Evolutionary conservation across 2,113 vertebrate genomes (phyloP).

Genomic region (Brachyhypopomus occidentalis): DNA sequence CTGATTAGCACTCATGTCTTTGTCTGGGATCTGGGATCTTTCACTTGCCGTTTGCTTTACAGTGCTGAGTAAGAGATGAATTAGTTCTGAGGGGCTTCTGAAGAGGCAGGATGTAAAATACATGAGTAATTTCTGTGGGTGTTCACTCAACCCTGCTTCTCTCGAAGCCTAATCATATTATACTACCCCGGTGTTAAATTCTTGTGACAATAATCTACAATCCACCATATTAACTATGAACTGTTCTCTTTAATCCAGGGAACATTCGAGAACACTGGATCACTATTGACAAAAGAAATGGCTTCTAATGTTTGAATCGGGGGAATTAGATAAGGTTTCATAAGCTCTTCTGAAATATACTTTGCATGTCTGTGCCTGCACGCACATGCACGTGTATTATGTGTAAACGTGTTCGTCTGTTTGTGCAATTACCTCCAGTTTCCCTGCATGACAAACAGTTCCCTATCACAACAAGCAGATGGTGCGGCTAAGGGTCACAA

Average conservation of each 20-base stretch:
- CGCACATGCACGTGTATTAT: too few relatives aligned
- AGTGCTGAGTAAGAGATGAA: neutral
- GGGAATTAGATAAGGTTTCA: neutral
- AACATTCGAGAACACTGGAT: neutral
- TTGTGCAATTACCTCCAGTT: conserved; percentile 7
- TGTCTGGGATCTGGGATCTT: neutral
- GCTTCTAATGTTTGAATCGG: neutral
- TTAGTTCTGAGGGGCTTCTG: neutral
- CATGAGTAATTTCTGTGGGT: neutral
- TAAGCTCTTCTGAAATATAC: neutral
- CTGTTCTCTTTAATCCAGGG: neutral
- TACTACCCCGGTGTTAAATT: too few relatives aligned
- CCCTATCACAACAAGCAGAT: conserved; percentile 25
- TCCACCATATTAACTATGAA: neutral
- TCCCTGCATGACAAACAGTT: conserved; percentile 31
- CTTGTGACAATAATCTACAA: too few relatives aligned
- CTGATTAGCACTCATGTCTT: conserved; percentile 5
- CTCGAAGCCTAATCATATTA: neutral
- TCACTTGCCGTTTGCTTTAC: neutral
- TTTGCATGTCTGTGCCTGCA: neutral
- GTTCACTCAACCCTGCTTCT: neutral
- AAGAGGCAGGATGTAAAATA: neutral
- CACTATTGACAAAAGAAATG: neutral
- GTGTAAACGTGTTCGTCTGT: neutral
- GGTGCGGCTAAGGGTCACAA: conserved; percentile 25